phyloP scores from a whole-genome alignment of 2,797 vertebrate genomes.

The Gobio occitaniae region DNA sequence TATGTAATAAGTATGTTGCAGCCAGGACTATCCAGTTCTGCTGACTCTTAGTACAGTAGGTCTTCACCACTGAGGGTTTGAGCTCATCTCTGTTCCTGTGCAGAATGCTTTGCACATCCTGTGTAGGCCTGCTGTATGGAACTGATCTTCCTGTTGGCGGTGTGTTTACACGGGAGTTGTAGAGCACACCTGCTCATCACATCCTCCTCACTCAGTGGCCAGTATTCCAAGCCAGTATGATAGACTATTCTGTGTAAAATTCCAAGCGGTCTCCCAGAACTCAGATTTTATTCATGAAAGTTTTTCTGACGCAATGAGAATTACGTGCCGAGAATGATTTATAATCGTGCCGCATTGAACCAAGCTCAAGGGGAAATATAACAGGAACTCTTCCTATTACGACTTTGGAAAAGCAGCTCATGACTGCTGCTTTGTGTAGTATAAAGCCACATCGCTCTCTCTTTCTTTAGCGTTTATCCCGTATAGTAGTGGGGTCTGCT shows the following conservation, averaged over 20 bases:
- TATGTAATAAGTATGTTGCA: neutral
- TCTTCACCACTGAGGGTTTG: conserved; percentile 57
- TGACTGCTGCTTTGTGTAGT: neutral
- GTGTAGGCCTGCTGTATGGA: conserved; percentile 56
- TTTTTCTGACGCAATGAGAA: neutral
- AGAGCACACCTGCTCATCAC: conserved; percentile 76
- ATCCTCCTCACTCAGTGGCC: conserved; percentile 40
- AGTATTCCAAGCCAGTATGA: conserved; percentile 8
- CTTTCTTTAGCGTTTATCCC: no score
- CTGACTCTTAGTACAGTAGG: conserved; percentile 24
- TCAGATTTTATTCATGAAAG: neutral
- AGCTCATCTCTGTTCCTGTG: conserved; percentile 67
- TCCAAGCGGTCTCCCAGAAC: neutral
- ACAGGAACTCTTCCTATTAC: neutral
- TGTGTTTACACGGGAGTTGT: conserved; percentile 73
- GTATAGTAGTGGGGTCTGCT: no score
- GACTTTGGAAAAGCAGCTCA: neutral
- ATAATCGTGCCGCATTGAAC: neutral
- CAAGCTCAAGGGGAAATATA: neutral
- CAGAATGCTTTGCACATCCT: conserved; percentile 71
- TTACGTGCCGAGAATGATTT: neutral
- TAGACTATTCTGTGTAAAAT: neutral
- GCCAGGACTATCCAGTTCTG: neutral
- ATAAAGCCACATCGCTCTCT: neutral
- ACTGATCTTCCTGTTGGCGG: conserved; percentile 57